Evolutionary conservation across 2,113 vertebrate genomes (phyloP), one percentile per base, ranked within the genome.

Genomic region (Dascyllus trimaculatus): DNA sequence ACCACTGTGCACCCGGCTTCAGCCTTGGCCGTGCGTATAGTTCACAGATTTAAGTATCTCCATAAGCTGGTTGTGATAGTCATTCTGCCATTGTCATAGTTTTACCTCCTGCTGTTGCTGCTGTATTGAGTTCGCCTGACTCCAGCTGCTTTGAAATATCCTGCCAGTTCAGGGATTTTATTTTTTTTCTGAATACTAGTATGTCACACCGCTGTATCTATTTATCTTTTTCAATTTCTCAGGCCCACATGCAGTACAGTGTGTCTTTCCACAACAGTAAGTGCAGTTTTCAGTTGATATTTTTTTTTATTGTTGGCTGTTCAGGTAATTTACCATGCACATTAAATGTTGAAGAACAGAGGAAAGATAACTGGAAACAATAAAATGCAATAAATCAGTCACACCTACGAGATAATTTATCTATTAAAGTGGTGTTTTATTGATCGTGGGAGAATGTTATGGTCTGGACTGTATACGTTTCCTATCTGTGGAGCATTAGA

Each of bases 381-480:
- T 86, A 86, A 89, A 90, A 74, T 18, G 38, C 43, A 62, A 90
- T 81, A 91, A 87, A 88, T 87, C 81, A 76, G 78, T 88, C 81
- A 85, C 59, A 67, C 57, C 59, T 72, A 70, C 54, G 59, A 35
- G 57, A 25, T 88, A 82, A 85, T 88, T 75, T 86, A 79, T 85
- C 80, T 77, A 75, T 82, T 84, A 87, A 40, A 74, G 63, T 26
- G 38, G 35, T 68, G 71, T 83, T 88, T 84, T 80, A 85, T 88
- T 77, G 86, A 78, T 90, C 52, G 54, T 59, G 46, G 68, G 51
- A 63, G 83, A 56, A 78, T 77, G 67, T 87, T 66, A 76, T 58
- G 64, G 71, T 54, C 66, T 48, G 25, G 35, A 59, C 60, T 80
- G 75, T 64, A 49, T 69, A 81, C 58, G 40, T 84, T 62, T 56